These are phyloP conservation scores for Meleagris gallopavo DNA, from an alignment of 2,113 vertebrate species.

Conservation along the genomic window DNA sequence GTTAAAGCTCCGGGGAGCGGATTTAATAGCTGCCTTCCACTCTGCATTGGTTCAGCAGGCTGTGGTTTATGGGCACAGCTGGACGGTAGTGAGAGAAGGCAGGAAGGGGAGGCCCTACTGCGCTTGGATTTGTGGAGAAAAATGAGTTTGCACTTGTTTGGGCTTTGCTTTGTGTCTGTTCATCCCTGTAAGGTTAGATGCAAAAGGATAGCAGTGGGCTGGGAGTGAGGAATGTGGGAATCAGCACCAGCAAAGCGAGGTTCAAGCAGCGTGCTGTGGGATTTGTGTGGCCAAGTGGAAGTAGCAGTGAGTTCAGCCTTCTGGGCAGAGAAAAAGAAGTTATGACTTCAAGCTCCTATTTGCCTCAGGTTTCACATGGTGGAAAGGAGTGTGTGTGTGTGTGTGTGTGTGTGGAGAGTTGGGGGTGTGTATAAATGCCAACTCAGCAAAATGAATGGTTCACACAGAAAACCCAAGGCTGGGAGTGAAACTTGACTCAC, in stretches of 20 bases:
- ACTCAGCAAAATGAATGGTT: slow-evolving; percentile 13
- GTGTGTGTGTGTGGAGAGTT: too few species aligned
- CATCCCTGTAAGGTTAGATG: slow-evolving; percentile 43
- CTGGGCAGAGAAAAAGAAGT: neutral
- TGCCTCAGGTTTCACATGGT: slow-evolving; percentile 33
- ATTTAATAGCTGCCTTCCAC: slow-evolving; percentile 28
- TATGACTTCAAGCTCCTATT: neutral
- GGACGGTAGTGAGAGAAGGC: slow-evolving; percentile 15
- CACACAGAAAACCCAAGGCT: neutral
- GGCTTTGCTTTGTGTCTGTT: slow-evolving; percentile 37
- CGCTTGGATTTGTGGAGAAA: neutral
- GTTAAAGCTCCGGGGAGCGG: slow-evolving; percentile 57
- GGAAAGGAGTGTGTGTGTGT: neutral
- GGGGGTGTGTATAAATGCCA: neutral
- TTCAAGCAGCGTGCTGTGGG: neutral
- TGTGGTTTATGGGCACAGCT: slow-evolving; percentile 57
- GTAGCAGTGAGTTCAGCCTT: neutral
- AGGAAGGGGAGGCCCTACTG: neutral
- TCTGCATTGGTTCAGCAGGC: neutral
- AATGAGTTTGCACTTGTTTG: slow-evolving; percentile 43
- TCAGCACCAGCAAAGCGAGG: neutral
- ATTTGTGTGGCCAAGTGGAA: slow-evolving; percentile 48
- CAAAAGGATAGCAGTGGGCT: neutral
- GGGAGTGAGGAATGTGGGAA: neutral
- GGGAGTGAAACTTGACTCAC: slow-evolving; percentile 6